Base-by-base conservation (phyloP, 2,888 invertebrate genomes). In the Platerodrilus igneus region DNA sequence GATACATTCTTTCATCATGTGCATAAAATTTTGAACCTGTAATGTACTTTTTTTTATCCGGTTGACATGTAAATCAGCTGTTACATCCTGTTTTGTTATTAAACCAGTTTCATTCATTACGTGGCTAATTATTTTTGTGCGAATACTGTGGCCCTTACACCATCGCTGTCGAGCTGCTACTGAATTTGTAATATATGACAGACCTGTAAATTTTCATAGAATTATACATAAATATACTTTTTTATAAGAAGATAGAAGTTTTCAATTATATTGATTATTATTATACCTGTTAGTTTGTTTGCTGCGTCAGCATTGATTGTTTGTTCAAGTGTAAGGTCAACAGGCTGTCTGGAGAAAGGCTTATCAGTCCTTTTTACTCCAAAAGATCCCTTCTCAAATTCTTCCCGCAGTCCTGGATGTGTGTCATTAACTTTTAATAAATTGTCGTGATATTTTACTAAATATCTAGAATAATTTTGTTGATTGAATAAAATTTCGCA, bases 221-320 rank as follows among this genome's bases (percentile, higher is more conserved):
- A n/a, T n/a, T n/a, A n/a, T n/a, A n/a, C n/a, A n/a, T n/a, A n/a
- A n/a, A n/a, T n/a, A n/a, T n/a, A n/a, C n/a, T n/a, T n/a, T n/a
- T n/a, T n/a, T n/a, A n/a, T n/a, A n/a, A n/a, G n/a, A n/a, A n/a
- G n/a, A n/a, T n/a, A n/a, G n/a, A n/a, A n/a, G n/a, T n/a, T n/a
- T n/a, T n/a, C n/a, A n/a, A n/a, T n/a, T n/a, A n/a, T n/a, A n/a
- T n/a, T n/a, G n/a, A n/a, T n/a, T n/a, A n/a, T n/a, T n/a, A n/a
- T n/a, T n/a, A n/a, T 45, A n/a, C 55, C 51, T 32, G 34, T 52
- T 4, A 55, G 40, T 16, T 45, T 19, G 18, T 42, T 38, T 19
- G 51, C 55, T 31, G 53, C 55, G 22, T 55, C 55, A 33, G 45
- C 57, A 47, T 54, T 53, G 19, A 53, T 51, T 9, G 53, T 54